Conservation (phyloP, 2,888 invertebrate species). For the Luperina nickerlii region DNA sequence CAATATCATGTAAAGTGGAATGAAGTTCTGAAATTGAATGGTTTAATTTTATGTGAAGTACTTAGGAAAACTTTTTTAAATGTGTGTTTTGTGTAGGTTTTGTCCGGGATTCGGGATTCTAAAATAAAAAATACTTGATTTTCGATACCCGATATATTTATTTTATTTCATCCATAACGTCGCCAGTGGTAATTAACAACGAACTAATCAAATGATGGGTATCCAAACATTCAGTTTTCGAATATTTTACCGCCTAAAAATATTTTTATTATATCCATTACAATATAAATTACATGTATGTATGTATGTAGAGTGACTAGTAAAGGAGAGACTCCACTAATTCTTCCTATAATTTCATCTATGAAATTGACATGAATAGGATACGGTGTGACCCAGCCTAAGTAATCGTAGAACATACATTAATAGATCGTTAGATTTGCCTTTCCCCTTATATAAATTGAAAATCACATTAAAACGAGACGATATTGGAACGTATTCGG, state of each 20-base stretch:
- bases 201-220: conserved; percentile 82
- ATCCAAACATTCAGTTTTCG: conserved; percentile 81
- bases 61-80: not conserved
- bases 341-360: conserved; percentile 71
- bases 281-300: conserved; percentile 80
- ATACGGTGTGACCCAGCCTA: conserved; percentile 79
- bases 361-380: conserved; percentile 68
- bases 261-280: conserved; percentile 71
- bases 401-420: conserved; percentile 62
- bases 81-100: not conserved
- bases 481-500: conserved; percentile 45
- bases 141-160: conserved; percentile 83
- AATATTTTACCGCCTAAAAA: conserved; percentile 78
- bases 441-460: conserved; percentile 73
- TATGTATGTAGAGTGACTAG: conserved; percentile 87
- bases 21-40: not conserved
- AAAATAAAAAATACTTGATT: conserved; percentile 63
- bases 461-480: conserved; percentile 57
- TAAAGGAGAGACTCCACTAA: conserved; percentile 69
- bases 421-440: conserved; percentile 64
- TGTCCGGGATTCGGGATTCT: not conserved
- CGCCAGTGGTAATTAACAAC: conserved; percentile 83
- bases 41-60: not conserved
- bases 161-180: conserved; percentile 83
- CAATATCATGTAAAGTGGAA: conserved; percentile 48